Percentiles rank a stretch among this genome's conserved stretches.
phyloP scores from a whole-genome alignment of 2,797 vertebrate species.

The Hemibagrus guttatus region DNA sequence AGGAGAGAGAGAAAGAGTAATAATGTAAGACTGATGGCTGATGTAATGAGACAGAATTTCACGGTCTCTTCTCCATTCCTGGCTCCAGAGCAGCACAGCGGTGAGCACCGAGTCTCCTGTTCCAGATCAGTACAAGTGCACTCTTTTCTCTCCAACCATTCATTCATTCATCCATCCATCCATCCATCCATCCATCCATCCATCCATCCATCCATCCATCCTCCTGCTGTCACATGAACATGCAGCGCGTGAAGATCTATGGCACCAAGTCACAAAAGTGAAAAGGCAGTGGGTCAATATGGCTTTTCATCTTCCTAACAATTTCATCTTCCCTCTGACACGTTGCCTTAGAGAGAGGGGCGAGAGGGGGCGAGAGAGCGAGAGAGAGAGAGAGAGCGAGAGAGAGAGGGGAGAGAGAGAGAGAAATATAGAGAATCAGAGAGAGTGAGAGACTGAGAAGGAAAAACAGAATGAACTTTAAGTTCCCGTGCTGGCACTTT shows the following conservation, averaged over 20 bases:
- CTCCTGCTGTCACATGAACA: conserved; percentile 25
- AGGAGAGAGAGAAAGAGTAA: not conserved
- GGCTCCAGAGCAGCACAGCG: not conserved
- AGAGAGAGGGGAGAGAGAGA: not conserved
- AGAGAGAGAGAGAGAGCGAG: not conserved
- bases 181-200: conserved; percentile 42
- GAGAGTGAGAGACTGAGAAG: not conserved
- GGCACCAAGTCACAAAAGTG: conserved; percentile 36
- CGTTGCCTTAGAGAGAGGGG: not conserved
- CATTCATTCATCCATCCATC: not conserved
- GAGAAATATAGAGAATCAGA: too few species aligned
- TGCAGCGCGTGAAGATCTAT: conserved; percentile 26
- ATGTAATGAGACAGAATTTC: conserved; percentile 34
- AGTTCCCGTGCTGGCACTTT: not conserved
- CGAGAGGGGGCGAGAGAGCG: not conserved
- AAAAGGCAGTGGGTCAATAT: conserved; percentile 39
- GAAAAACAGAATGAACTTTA: conserved; percentile 1
- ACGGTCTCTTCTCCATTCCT: not conserved
- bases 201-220: conserved; percentile 23
- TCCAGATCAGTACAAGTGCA: conserved; percentile 46
- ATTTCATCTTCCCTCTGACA: conserved; percentile 39
- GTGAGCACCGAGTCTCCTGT: not conserved
- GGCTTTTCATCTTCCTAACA: conserved; percentile 46
- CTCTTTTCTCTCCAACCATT: conserved; percentile 38
- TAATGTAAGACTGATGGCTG: conserved; percentile 3